Percentiles rank a stretch among this genome's conserved stretches.
Conservation (phyloP, 2,888 invertebrate genomes). For the Yponomeuta plumbellus region DNA sequence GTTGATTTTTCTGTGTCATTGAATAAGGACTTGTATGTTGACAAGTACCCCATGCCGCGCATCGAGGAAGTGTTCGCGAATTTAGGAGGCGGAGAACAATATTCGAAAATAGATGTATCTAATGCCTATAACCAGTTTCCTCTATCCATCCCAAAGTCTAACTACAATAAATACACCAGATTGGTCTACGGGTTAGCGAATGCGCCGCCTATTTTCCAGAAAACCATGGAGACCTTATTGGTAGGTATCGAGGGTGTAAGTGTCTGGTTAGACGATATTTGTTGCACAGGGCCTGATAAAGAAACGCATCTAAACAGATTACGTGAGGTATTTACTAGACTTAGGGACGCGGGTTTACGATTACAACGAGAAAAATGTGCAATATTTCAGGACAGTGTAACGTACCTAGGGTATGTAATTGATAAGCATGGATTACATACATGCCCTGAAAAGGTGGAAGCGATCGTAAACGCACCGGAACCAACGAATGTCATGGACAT, state of each 20-base stretch:
- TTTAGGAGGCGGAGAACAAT: slow-evolving; percentile 24
- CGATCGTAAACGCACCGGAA: slow-evolving; percentile 14
- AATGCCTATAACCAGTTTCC: slow-evolving; percentile 24
- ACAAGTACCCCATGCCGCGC: slow-evolving; percentile 28
- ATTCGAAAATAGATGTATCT: slow-evolving; percentile 26
- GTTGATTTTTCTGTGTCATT: slow-evolving; percentile 28
- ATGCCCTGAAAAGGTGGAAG: slow-evolving; percentile 16
- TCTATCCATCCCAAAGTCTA: slow-evolving; percentile 21
- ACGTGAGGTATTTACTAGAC: slow-evolving; percentile 8
- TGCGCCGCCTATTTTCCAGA: slow-evolving; percentile 12
- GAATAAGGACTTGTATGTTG: slow-evolving; percentile 25
- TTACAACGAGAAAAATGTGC: slow-evolving; percentile 18
- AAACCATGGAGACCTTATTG: slow-evolving; percentile 2
- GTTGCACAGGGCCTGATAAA: slow-evolving; percentile 10
- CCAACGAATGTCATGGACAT: slow-evolving; percentile 12
- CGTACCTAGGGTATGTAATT: slow-evolving; percentile 19
- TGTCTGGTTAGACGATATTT: slow-evolving; percentile 11
- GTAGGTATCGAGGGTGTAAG: not conserved
- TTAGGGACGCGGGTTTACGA: slow-evolving; percentile 16
- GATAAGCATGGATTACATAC: slow-evolving; percentile 16
- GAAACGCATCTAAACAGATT: slow-evolving; percentile 13
- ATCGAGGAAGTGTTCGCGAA: slow-evolving; percentile 30
- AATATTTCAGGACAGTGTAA: slow-evolving; percentile 16
- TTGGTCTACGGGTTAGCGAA: slow-evolving; percentile 4
- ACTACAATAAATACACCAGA: slow-evolving; percentile 20